Conservation (phyloP, 2,888 invertebrate species). For the Lycia hirtaria region DNA sequence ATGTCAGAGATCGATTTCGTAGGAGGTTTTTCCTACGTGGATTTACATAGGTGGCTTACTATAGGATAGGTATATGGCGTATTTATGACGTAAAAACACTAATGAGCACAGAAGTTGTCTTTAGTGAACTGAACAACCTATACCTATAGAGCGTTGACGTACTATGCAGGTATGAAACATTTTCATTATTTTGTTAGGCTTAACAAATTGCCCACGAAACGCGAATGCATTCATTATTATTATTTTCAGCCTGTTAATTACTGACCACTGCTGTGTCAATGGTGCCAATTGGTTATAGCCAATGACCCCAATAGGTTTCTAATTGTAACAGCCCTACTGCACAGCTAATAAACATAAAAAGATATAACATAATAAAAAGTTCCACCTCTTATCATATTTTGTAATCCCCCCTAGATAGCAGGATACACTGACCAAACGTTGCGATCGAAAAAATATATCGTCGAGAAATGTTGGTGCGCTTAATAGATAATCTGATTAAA, state of each 20-base stretch:
- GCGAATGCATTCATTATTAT: no score
- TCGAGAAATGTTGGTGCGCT: background rate
- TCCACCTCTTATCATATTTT: constrained; percentile 26
- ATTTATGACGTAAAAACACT: no score
- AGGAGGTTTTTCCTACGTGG: background rate
- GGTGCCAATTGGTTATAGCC: no score
- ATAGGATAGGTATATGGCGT: background rate
- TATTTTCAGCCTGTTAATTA: no score
- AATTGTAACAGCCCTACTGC: constrained; percentile 22
- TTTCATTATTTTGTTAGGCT: no score
- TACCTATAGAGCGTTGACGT: no score
- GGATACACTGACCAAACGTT: constrained; percentile 21
- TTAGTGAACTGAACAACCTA: no score
- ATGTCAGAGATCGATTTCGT: background rate
- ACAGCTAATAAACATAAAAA: constrained; percentile 28
- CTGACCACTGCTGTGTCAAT: no score
- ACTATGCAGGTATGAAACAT: no score
- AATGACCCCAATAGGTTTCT: background rate
- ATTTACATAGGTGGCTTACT: background rate
- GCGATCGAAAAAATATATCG: constrained; percentile 1
- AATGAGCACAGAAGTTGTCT: no score
- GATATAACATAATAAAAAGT: constrained; percentile 31
- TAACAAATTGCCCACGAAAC: no score
- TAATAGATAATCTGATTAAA: constrained; percentile 11
- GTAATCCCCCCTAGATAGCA: constrained; percentile 25